Base-by-base conservation (phyloP, 2,797 vertebrate species). In the Notolabrus celidotus region DNA sequence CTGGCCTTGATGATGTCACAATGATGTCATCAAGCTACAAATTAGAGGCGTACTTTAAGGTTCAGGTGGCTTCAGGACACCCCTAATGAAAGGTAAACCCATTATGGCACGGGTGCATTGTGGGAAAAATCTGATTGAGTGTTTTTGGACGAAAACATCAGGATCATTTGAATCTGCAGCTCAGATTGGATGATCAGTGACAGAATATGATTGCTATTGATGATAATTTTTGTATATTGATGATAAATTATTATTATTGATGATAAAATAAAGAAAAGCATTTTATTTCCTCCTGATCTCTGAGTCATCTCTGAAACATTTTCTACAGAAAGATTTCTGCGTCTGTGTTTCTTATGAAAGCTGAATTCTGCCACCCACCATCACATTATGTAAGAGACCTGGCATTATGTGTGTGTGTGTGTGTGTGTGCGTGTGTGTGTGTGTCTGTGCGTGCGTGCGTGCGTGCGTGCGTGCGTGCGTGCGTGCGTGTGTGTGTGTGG, bases 321-420 rank as follows among this genome's bases (percentile, higher is more conserved):
- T 71, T 57, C 20, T 64, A 33, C 42, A 62, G 62, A 80, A 71
- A 51, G 10, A 2, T 68, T 31, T 67, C 62, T 54, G 60, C 15
- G 57, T 68, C 51, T 61, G 45, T 69, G 43, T 69, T 83, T 79
- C 80, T 81, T 65, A 59, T 75, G 64, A 79, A 82, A 72, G 77
- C 78, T 82, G 80, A 25, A 74, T 73, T 83, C 84, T 67, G 67
- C 87, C 89, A 53, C 89, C 88, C 88, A 91, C 89, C 71, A 78
- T 46, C 64, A 57, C 50, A 74, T 91, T 91, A 91, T 89, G 86
- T 88, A 91, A 91, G 74, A 87, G 67, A 88, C 71, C 81, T 87
- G 80, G 78, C 82, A 50, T 50, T 50, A 50, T 41, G 56, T 39
- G 63, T 17, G 52, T 3, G 43, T 29, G 57, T 27, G 51, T 49